These are phyloP conservation scores for Sceliomorpha sp. DNA, from an alignment of 2,888 invertebrate genomes.

Conservation along the genomic window DNA sequence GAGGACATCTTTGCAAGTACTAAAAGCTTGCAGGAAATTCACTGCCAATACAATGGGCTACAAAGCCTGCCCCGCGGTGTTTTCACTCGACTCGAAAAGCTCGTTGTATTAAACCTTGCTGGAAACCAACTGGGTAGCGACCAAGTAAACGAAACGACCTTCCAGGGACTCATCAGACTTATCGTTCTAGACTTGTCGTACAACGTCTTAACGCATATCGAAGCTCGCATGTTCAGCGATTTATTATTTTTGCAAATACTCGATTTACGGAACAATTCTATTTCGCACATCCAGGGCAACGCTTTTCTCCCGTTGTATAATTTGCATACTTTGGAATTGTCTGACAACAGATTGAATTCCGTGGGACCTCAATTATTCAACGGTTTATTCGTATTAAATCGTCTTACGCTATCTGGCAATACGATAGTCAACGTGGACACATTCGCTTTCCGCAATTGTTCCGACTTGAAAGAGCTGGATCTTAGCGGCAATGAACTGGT, in stretches of 20 bases:
- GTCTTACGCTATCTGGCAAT: slow-evolving; percentile 92
- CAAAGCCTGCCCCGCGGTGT: slow-evolving; percentile 90
- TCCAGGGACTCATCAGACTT: slow-evolving; percentile 90
- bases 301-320: slow-evolving; percentile 94
- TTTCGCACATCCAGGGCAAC: slow-evolving; percentile 93
- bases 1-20: slow-evolving; percentile 90
- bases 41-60: slow-evolving; percentile 91
- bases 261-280: slow-evolving; percentile 91
- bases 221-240: slow-evolving; percentile 92
- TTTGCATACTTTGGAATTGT: slow-evolving; percentile 92
- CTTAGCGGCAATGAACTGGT: slow-evolving; percentile 92
- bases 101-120: slow-evolving; percentile 91
- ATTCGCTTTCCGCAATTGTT: slow-evolving; percentile 92
- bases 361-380: slow-evolving; percentile 91
- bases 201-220: slow-evolving; percentile 91
- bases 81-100: slow-evolving; percentile 91
- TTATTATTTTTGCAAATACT: slow-evolving; percentile 92
- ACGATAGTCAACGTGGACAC: slow-evolving; percentile 89
- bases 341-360: slow-evolving; percentile 91
- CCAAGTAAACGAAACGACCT: slow-evolving; percentile 91
- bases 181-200: slow-evolving; percentile 92
- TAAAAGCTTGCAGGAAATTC: slow-evolving; percentile 90
- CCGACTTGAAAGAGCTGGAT: slow-evolving; percentile 92
- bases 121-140: slow-evolving; percentile 92
- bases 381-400: slow-evolving; percentile 90